These are phyloP conservation scores for Hydrozoanthus gracilis DNA, from an alignment of 92 coral and sea anemone genomes.

Conservation along the genomic window DNA sequence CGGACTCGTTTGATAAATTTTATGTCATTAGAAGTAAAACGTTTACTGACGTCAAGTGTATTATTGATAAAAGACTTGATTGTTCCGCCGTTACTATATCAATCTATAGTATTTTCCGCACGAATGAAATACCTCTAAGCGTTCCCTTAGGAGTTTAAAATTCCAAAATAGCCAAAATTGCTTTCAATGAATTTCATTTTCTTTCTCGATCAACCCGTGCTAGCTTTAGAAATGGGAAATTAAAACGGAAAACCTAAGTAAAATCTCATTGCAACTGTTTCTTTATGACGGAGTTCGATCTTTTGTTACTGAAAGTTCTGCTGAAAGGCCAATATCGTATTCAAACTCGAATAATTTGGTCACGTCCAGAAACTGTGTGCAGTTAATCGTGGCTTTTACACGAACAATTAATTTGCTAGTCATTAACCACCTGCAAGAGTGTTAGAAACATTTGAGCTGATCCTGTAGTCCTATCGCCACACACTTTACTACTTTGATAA, in stretches of 20 bases:
- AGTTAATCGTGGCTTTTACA: slow-evolving; percentile 3
- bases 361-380: slow-evolving; percentile 38
- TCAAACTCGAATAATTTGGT: background rate
- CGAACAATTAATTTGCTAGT: background rate
- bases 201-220: too few species aligned
- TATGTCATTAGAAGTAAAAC: background rate
- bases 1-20: background rate
- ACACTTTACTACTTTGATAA: too few species aligned
- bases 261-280: background rate
- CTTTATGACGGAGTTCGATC: background rate
- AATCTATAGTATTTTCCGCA: slow-evolving; percentile 34
- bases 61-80: background rate
- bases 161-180: background rate
- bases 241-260: background rate
- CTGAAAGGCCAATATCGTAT: background rate
- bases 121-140: slow-evolving; percentile 19
- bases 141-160: background rate
- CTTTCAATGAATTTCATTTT: too few species aligned
- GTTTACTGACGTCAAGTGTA: background rate
- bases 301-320: background rate
- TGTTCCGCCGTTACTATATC: slow-evolving; percentile 29
- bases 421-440: slow-evolving; percentile 3
- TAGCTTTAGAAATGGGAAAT: background rate
- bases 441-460: background rate
- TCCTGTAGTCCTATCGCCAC: background rate